Percentiles rank a stretch among this genome's conserved stretches.
These are phyloP conservation scores for Pseudorhiza aurosa DNA, from an alignment of 30 jellyfish, hydroid and myxozoan species.

Conservation along the genomic window DNA sequence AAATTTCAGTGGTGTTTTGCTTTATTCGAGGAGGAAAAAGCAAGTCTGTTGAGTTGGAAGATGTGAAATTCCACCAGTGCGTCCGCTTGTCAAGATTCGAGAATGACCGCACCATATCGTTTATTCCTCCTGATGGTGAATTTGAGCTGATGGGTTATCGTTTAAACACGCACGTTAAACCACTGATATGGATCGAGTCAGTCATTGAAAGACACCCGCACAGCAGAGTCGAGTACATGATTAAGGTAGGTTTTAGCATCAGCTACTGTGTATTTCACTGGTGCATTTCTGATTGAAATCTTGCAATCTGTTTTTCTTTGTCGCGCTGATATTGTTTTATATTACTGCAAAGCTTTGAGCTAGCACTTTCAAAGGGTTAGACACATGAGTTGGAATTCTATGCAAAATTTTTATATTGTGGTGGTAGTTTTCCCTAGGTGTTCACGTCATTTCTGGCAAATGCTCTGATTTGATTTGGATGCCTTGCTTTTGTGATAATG, in stretches of 20 bases:
- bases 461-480: too few species aligned
- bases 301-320: too few species aligned
- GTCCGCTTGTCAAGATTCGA: constrained; percentile 98
- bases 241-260: constrained; percentile 77
- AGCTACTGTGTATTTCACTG: too few species aligned
- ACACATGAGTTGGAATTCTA: too few species aligned
- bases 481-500: too few species aligned
- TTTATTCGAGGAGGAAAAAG: constrained; percentile 85
- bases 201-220: constrained; percentile 97
- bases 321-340: too few species aligned
- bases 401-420: too few species aligned
- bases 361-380: too few species aligned
- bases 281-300: too few species aligned
- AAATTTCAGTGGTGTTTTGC: neutral
- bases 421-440: too few species aligned
- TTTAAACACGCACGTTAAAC: constrained; percentile 94
- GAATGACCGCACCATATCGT: constrained; percentile 96
- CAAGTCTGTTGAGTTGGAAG: constrained; percentile 98
- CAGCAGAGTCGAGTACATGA: constrained; percentile 96
- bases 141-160: constrained; percentile 98
- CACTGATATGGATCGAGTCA: constrained; percentile 97
- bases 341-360: too few species aligned
- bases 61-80: constrained; percentile 97
- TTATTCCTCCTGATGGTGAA: constrained; percentile 99
- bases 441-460: too few species aligned